phyloP scores from a whole-genome alignment of 1,140 invertebrate species.

The Eumaeus atala region DNA sequence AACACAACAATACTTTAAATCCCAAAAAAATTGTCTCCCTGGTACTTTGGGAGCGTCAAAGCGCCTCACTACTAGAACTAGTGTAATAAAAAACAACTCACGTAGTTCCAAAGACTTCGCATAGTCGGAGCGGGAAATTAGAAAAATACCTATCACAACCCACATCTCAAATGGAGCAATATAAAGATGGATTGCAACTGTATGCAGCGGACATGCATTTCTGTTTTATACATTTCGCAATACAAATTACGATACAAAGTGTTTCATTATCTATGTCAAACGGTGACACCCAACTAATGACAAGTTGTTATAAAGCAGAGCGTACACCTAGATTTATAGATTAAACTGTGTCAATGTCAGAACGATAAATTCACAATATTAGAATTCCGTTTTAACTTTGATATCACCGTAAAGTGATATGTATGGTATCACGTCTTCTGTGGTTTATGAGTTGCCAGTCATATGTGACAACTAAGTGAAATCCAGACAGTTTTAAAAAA shows the following conservation, averaged over 20 bases:
- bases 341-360: too few relatives aligned
- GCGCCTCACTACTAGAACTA: too few relatives aligned
- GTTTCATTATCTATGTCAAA: constrained; percentile 9
- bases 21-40: too few relatives aligned
- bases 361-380: too few relatives aligned
- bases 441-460: too few relatives aligned
- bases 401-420: too few relatives aligned
- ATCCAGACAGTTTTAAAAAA: too few relatives aligned
- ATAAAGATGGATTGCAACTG: background rate
- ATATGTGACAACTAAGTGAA: too few relatives aligned
- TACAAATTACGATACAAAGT: constrained; percentile 8
- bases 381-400: too few relatives aligned
- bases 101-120: background rate
- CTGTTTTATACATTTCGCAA: constrained; percentile 9
- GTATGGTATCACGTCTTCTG: too few relatives aligned
- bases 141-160: background rate
- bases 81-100: background rate
- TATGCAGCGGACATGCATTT: background rate
- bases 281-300: constrained; percentile 11
- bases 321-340: background rate
- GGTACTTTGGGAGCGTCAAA: too few relatives aligned
- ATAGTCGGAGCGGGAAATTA: background rate
- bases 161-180: background rate
- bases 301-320: constrained; percentile 9
- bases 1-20: too few relatives aligned